Conservation (phyloP, 2,888 invertebrate species). For the Philopedon plagiatum region DNA sequence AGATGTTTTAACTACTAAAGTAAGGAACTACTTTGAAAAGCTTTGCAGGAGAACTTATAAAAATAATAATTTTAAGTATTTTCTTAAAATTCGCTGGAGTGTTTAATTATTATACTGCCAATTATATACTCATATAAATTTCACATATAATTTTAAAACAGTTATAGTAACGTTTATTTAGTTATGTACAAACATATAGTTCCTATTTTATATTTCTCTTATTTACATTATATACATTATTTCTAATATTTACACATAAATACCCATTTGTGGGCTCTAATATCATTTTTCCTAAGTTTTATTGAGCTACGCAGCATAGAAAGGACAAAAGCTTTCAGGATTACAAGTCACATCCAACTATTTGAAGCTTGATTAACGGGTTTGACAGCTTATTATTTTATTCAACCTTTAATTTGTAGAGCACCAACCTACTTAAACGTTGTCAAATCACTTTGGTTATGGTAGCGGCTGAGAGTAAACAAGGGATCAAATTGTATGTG, state of each 20-base stretch:
- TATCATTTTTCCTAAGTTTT: conserved; percentile 43
- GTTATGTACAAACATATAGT: conserved; percentile 62
- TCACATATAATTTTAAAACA: conserved; percentile 66
- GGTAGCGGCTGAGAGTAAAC: no score
- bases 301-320: conserved; percentile 50
- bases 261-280: conserved; percentile 38
- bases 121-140: conserved; percentile 62
- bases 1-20: background rate
- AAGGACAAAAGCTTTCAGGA: conserved; percentile 8
- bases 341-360: background rate
- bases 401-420: no score
- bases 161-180: conserved; percentile 62
- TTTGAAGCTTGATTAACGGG: background rate
- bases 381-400: conserved; percentile 3
- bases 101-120: conserved; percentile 65
- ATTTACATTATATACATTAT: conserved; percentile 66
- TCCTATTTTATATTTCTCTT: conserved; percentile 65
- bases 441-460: no score
- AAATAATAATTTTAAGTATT: conserved; percentile 26
- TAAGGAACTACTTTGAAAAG: conserved; percentile 27
- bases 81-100: conserved; percentile 32
- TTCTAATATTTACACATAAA: conserved; percentile 45
- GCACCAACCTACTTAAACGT: no score
- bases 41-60: conserved; percentile 22
- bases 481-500: no score